phyloP scores from a whole-genome alignment of 2,797 vertebrate species.

The Limnodromus scolopaceus region DNA sequence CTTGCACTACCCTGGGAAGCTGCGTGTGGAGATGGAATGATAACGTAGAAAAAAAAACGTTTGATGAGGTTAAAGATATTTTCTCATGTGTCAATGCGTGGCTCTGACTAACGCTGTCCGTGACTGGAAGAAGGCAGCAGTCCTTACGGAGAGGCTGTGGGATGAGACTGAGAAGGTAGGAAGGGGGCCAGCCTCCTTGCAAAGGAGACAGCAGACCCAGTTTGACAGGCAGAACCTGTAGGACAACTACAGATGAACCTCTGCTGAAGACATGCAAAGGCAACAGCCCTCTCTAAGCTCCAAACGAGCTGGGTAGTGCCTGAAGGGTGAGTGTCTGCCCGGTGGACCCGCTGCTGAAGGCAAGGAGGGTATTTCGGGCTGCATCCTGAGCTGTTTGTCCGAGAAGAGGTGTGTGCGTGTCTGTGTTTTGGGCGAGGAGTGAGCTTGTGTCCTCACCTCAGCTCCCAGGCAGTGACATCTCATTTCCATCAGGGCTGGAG shows the following conservation, averaged over 20 bases:
- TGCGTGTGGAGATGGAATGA: background rate
- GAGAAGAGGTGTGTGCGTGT: rapidly evolving
- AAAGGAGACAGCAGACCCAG: background rate
- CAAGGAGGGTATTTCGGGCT: background rate
- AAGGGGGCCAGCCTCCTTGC: background rate
- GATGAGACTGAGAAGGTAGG: background rate
- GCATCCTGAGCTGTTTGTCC: background rate
- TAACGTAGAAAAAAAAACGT: background rate
- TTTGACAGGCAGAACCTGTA: conserved; percentile 63
- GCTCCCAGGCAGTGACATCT: background rate
- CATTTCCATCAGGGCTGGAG: background rate
- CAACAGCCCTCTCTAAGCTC: background rate
- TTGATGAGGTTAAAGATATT: background rate
- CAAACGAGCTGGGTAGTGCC: background rate
- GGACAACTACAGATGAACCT: background rate
- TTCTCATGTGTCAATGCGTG: background rate
- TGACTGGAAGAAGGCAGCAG: conserved; percentile 13
- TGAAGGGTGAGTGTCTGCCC: background rate
- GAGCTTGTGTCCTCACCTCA: background rate
- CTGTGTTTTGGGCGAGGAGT: background rate
- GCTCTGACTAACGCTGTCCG: conserved; percentile 7
- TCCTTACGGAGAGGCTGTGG: background rate
- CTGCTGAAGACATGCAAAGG: conserved; percentile 16
- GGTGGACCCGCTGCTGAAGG: background rate
- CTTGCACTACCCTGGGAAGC: background rate